Evolutionary conservation across 2,888 invertebrate genomes (phyloP), one percentile per base, ranked within the genome.

Genomic region (Schrankia costaestrigalis): DNA sequence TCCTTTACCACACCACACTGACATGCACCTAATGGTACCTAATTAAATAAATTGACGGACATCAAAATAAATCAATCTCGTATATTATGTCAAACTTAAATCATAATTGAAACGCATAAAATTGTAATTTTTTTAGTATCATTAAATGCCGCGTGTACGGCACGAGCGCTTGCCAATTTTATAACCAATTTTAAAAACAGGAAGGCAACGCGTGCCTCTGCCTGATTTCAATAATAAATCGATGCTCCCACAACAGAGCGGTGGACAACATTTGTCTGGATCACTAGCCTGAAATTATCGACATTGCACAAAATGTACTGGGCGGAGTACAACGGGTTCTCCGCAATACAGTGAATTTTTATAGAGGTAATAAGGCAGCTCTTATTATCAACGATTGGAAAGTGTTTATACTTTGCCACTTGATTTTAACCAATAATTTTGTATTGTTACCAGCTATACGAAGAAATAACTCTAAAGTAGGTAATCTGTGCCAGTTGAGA

Each of bases 211-310:
- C 71, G 73, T 71, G 79, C 74, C 78, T 72, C 75, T 68, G 72
- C 63, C 73, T 78, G 77, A 81, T 83, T 85, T 84, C 74, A 83
- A 84, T 85, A 85, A 84, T 83, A 86, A 85, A 86, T 85, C 80
- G 83, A 78, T 75, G 74, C 63, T 56, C 57, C 66, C 73, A 71
- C 76, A 77, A 77, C 69, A 74, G 71, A 76, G 62, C 56, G 57
- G 55, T 56, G 65, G 69, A 68, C 71, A 71, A 67, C 71, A 72
- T 78, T 75, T 74, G 78, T 62, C 56, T 52, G 59, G 42, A 50
- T 51, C 63, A 63, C 81, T 78, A 81, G 77, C 60, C 70, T 73
- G 68, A 70, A 76, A 84, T 84, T 83, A 85, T 81, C 82, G 78
- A 75, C 74, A 68, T 76, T 70, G 72, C 67, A 74, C 71, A 71